A percentile compares a stretch with the other conserved stretches of the same genome.
phyloP scores from a whole-genome alignment of 2,888 invertebrate genomes.

The Scaeva pyrastri region DNA sequence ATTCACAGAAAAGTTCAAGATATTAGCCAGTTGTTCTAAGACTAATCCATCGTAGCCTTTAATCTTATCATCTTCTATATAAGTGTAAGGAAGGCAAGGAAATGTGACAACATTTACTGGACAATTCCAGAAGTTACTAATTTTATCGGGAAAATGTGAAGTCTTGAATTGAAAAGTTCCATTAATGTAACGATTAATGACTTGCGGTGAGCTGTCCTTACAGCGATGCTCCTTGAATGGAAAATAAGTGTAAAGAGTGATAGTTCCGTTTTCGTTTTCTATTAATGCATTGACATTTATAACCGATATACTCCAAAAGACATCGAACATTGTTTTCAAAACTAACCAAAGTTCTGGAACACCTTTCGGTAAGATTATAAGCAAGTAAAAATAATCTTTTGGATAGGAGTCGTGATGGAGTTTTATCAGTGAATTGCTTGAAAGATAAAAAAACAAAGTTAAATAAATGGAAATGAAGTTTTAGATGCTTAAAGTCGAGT shows the following conservation, averaged over 20 bases:
- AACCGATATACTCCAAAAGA: not conserved
- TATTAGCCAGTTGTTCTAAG: not conserved
- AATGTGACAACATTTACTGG: not conserved
- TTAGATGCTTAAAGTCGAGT: no score
- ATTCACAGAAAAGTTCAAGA: slow-evolving; percentile 24
- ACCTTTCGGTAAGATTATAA: slow-evolving; percentile 8
- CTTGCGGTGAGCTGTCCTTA: not conserved
- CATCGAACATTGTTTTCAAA: slow-evolving; percentile 5
- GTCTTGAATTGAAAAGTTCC: not conserved
- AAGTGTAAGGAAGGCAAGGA: not conserved
- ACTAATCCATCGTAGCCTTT: not conserved
- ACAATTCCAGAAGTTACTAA: slow-evolving; percentile 34
- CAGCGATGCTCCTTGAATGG: slow-evolving; percentile 22
- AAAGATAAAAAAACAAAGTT: not conserved
- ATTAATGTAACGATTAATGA: slow-evolving; percentile 15
- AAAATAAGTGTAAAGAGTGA: slow-evolving; percentile 36
- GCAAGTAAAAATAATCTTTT: not conserved
- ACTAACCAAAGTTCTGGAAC: not conserved
- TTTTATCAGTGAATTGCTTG: not conserved
- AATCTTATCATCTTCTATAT: not conserved
- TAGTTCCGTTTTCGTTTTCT: slow-evolving; percentile 7
- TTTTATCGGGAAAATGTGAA: slow-evolving; percentile 8
- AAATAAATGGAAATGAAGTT: not conserved
- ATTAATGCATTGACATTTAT: slow-evolving; percentile 29
- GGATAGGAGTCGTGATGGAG: not conserved